These are phyloP conservation scores for Leptatherina wallacei DNA, from an alignment of 2,797 vertebrate species.

Conservation along the genomic window DNA sequence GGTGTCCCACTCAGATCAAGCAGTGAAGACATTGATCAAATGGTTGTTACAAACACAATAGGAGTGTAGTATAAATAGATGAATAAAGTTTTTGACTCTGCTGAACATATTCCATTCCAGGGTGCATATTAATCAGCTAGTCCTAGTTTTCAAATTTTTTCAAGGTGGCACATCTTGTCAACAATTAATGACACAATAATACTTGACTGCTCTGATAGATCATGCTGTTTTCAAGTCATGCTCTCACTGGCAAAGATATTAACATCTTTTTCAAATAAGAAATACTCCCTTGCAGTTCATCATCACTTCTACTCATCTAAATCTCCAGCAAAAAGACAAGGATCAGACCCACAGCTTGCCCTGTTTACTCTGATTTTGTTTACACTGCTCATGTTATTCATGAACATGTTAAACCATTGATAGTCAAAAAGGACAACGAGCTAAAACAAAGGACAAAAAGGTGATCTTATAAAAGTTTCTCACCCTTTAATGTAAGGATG, in stretches of 20 bases:
- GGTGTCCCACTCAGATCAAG: background rate
- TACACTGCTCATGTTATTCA: background rate
- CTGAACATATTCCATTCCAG: background rate
- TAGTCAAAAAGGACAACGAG: background rate
- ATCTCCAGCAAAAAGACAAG: background rate
- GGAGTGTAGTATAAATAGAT: background rate
- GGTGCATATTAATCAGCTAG: background rate
- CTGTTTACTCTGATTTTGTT: background rate
- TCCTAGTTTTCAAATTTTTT: background rate
- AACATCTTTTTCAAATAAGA: background rate
- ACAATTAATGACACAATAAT: background rate
- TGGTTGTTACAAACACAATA: background rate
- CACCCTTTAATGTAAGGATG: background rate
- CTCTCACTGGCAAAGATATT: background rate
- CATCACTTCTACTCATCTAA: background rate
- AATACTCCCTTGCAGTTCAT: background rate
- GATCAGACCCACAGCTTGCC: background rate
- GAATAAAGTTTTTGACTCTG: background rate
- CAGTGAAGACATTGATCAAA: background rate
- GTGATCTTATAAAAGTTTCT: background rate
- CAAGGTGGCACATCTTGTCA: background rate
- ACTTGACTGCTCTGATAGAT: background rate
- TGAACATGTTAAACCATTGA: background rate
- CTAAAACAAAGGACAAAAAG: background rate
- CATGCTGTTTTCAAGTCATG: background rate